Conservation (phyloP, 2,113 vertebrate genomes). For the Lycaon pictus region DNA sequence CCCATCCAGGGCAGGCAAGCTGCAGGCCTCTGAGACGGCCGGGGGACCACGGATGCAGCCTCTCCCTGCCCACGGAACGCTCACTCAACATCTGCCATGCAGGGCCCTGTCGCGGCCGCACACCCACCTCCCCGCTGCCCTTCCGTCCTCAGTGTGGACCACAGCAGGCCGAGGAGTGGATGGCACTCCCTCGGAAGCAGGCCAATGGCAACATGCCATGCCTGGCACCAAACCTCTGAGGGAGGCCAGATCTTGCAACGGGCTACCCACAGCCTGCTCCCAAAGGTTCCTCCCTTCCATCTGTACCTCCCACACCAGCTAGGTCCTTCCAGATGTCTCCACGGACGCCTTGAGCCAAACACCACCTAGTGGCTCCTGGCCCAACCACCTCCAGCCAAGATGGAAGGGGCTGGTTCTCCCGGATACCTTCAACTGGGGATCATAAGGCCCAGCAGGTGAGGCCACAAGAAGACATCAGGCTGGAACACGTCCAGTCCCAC, state of each 20-base stretch:
- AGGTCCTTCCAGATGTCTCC: not conserved
- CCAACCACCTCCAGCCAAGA: not conserved
- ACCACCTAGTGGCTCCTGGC: not conserved
- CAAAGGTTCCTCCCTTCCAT: not conserved
- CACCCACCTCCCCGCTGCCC: not conserved
- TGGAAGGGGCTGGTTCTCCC: not conserved
- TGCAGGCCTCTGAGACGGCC: not conserved
- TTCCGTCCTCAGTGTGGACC: fast-evolving
- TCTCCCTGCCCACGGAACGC: not conserved
- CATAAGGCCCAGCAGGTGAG: not conserved
- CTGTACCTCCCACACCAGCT: not conserved
- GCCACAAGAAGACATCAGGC: not conserved
- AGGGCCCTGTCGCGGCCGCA: not conserved
- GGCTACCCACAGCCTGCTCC: not conserved
- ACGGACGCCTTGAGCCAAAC: not conserved
- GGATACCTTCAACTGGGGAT: not conserved
- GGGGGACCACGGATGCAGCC: not conserved
- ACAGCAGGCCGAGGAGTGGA: not conserved
- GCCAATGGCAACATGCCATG: not conserved
- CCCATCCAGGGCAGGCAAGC: not conserved
- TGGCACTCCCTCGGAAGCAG: not conserved
- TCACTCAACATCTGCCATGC: not conserved
- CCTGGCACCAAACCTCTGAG: not conserved
- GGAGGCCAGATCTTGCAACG: not conserved
- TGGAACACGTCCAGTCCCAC: not conserved